phyloP scores from a whole-genome alignment of 2,113 vertebrate genomes.

The Fregetta grallaria region DNA sequence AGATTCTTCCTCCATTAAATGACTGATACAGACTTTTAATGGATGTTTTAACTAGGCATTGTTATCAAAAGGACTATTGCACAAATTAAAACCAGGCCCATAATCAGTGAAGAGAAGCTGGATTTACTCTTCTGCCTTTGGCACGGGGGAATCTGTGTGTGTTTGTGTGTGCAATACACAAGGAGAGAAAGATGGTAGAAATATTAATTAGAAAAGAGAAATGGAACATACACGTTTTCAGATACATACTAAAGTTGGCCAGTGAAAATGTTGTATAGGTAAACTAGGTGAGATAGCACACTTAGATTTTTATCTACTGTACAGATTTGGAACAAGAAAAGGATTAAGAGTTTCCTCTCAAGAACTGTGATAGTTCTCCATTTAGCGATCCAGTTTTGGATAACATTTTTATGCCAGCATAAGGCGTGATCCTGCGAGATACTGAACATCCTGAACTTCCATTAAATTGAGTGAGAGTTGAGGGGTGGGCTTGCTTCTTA shows the following conservation, averaged over 20 bases:
- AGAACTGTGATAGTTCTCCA: not conserved
- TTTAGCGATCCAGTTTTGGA: not conserved
- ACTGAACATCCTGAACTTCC: not conserved
- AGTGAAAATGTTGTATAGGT: not conserved
- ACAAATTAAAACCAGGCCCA: slow-evolving; percentile 74
- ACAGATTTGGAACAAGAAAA: not conserved
- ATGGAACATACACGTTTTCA: not conserved
- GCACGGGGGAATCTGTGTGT: not conserved
- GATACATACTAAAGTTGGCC: not conserved
- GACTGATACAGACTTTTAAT: slow-evolving; percentile 75
- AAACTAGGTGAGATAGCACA: not conserved
- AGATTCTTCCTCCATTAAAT: slow-evolving; percentile 74
- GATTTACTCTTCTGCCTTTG: slow-evolving; percentile 68
- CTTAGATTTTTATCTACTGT: not conserved
- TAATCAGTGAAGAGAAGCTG: slow-evolving; percentile 71
- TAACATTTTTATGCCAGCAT: not conserved
- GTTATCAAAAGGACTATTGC: slow-evolving; percentile 77
- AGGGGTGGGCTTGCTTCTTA: not conserved
- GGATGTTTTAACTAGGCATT: slow-evolving; percentile 74
- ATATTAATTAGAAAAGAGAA: not conserved
- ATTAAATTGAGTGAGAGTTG: not conserved
- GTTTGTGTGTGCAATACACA: not conserved
- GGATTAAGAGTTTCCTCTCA: not conserved
- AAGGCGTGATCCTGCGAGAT: not conserved
- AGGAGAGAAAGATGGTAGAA: not conserved